Percentiles rank a stretch among this genome's conserved stretches.
These are phyloP conservation scores for Congeria kusceri DNA, from an alignment of 2,888 invertebrate species.

Conservation along the genomic window DNA sequence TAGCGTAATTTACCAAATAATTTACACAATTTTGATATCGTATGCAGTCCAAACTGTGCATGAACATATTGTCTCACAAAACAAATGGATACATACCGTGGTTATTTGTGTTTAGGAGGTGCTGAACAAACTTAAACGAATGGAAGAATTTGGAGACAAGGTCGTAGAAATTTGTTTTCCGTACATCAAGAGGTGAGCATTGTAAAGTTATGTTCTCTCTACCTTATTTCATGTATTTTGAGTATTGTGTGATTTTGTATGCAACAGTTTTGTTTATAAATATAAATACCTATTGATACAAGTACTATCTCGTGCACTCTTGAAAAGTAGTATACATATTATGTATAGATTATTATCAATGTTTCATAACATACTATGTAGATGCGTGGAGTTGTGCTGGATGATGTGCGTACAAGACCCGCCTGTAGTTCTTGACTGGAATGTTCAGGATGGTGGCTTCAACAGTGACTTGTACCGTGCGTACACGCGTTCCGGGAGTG, in stretches of 20 bases:
- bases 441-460: conserved; percentile 43
- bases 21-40: too few species aligned
- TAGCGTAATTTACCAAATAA: too few species aligned
- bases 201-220: too few species aligned
- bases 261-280: too few species aligned
- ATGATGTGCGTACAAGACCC: conserved; percentile 59
- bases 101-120: conserved; percentile 46
- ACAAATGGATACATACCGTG: too few species aligned
- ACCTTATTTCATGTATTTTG: too few species aligned
- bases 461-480: conserved; percentile 47
- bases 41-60: too few species aligned
- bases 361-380: neutral
- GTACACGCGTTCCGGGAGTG: conserved; percentile 45
- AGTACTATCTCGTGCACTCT: too few species aligned
- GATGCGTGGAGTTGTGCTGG: conserved; percentile 55
- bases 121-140: conserved; percentile 41
- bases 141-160: conserved; percentile 40
- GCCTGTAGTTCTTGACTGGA: conserved; percentile 44
- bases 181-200: conserved; percentile 30
- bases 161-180: conserved; percentile 39
- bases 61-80: too few species aligned
- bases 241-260: conserved; percentile 11
- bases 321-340: too few species aligned
- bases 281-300: too few species aligned
- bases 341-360: too few species aligned